These are phyloP conservation scores for Campylorhamphus procurvoides DNA, from an alignment of 2,113 vertebrate species.

Conservation along the genomic window DNA sequence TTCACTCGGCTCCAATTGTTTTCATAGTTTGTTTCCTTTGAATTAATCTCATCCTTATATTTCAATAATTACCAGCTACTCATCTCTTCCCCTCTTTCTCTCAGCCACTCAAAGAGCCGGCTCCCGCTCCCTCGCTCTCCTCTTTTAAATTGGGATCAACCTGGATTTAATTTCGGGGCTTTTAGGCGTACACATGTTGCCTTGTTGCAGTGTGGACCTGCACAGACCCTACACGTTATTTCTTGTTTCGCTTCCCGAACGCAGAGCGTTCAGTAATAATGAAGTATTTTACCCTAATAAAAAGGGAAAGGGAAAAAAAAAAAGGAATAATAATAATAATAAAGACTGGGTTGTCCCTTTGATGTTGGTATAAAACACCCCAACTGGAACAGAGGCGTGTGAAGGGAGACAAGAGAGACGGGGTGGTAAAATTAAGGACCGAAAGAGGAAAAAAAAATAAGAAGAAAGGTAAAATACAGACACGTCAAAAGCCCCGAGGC, in stretches of 20 bases:
- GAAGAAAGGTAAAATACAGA: not conserved
- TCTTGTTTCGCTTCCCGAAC: slow-evolving; percentile 43
- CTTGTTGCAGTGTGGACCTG: not conserved
- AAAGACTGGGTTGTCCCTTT: not conserved
- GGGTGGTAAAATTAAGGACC: not conserved
- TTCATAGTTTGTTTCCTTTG: slow-evolving; percentile 77
- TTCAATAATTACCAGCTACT: slow-evolving; percentile 71
- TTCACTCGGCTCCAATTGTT: slow-evolving; percentile 78
- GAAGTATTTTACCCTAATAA: slow-evolving; percentile 32
- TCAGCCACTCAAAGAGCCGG: slow-evolving; percentile 34
- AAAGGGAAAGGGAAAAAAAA: not conserved
- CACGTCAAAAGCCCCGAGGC: not conserved
- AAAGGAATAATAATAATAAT: not conserved
- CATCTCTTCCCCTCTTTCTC: slow-evolving; percentile 49
- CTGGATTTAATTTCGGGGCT: slow-evolving; percentile 28
- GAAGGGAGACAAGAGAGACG: slow-evolving; percentile 12
- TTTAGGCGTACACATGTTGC: not conserved
- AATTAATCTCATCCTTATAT: slow-evolving; percentile 75
- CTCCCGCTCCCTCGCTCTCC: slow-evolving; percentile 5
- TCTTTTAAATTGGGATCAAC: slow-evolving; percentile 29
- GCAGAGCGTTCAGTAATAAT: slow-evolving; percentile 1
- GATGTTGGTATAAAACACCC: slow-evolving; percentile 40
- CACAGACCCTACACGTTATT: slow-evolving; percentile 42
- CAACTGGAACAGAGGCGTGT: not conserved
- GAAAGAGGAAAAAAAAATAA: not conserved